Evolutionary conservation across 92 coral and sea anemone species (phyloP).

Genomic region (Epizoanthus rinbou): DNA sequence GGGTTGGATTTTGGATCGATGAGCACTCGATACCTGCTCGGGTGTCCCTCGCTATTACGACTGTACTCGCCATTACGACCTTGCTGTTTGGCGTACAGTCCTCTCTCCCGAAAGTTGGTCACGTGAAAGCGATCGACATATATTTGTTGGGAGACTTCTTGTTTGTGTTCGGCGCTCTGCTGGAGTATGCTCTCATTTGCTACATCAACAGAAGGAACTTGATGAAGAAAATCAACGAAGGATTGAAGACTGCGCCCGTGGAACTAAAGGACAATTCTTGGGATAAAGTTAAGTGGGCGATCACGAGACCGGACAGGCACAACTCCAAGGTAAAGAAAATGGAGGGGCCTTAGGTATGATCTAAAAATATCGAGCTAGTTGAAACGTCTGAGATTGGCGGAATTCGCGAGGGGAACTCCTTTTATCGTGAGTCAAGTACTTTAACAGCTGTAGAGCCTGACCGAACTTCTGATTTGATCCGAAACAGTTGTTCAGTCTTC

Average conservation of each 20-base stretch:
- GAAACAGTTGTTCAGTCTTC: no score
- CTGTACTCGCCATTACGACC: constrained; percentile 65
- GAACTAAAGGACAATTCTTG: background rate
- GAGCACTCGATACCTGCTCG: constrained; percentile 65
- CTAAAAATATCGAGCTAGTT: no score
- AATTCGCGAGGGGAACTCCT: no score
- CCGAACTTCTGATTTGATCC: no score
- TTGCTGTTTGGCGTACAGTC: constrained; percentile 68
- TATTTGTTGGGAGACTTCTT: constrained; percentile 57
- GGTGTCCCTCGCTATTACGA: constrained; percentile 63
- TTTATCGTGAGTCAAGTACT: no score
- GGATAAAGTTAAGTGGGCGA: constrained; percentile 10
- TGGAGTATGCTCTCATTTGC: constrained; percentile 65
- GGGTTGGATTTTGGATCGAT: constrained; percentile 78
- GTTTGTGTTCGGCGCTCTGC: constrained; percentile 63
- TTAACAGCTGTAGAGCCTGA: no score
- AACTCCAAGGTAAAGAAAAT: background rate
- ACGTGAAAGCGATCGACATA: constrained; percentile 67
- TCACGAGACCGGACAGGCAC: constrained; percentile 7
- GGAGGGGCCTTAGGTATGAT: no score
- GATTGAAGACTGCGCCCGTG: background rate
- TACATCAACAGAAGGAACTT: constrained; percentile 7
- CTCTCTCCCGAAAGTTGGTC: constrained; percentile 61
- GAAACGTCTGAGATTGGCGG: no score
- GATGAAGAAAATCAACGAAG: background rate